phyloP scores from a whole-genome alignment of 2,113 vertebrate species.

The Tyrannus savana region DNA sequence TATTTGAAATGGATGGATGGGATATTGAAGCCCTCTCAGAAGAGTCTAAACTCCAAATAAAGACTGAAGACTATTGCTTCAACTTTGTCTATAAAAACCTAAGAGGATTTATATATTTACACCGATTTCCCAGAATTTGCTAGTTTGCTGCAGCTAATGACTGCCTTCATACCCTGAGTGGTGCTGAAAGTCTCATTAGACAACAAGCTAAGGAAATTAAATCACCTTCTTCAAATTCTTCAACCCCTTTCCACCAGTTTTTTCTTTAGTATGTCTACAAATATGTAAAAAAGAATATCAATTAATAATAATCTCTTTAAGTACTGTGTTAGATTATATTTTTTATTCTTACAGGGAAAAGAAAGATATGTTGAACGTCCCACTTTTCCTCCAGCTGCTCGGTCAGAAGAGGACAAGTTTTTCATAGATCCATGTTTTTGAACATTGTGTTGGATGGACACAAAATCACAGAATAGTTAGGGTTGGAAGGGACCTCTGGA shows the following conservation, averaged over 20 bases:
- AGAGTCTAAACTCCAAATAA: constrained; percentile 8
- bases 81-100: background rate
- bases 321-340: background rate
- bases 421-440: background rate
- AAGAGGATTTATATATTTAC: background rate
- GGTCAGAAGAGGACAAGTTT: background rate
- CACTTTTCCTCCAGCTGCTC: background rate
- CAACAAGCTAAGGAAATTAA: background rate
- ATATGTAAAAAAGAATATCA: background rate
- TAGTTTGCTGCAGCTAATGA: background rate
- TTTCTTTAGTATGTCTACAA: background rate
- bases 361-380: background rate
- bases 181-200: background rate
- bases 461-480: background rate
- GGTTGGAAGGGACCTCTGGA: background rate
- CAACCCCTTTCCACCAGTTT: rapidly evolving
- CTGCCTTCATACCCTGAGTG: background rate
- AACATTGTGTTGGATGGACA: background rate
- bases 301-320: background rate
- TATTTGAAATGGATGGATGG: constrained; percentile 4
- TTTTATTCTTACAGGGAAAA: background rate
- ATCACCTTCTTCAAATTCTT: background rate
- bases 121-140: background rate
- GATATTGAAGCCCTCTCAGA: background rate
- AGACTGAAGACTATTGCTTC: background rate